Evolutionary conservation across 2,797 vertebrate genomes (phyloP), one percentile per base, ranked within the genome.

Genomic region (Labroides dimidiatus): DNA sequence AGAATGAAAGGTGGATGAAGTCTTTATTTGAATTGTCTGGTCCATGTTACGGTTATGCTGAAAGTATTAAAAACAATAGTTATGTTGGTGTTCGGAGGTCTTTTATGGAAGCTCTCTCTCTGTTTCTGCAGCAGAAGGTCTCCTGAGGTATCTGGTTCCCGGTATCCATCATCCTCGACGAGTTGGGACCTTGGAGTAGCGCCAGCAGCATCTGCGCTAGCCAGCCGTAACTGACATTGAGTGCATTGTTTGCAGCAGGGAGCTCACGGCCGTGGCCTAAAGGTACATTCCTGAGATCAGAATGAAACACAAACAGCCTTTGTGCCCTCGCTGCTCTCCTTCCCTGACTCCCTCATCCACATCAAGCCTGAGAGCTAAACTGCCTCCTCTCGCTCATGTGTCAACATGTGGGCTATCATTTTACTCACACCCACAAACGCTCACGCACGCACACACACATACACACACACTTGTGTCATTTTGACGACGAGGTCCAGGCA

Each of bases 261-360:
- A 90, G 86, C 87, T 93, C 85, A 82, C 84, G 90, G 90, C 88
- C 77, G 80, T 92, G 94, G 94, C 84, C 90, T 95, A 93, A 96
- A 98, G 95, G 96, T 97, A 94, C 94, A 96, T 96, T 96, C 95
- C 95, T 91, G 87, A 91, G 89, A 92, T 91, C 77, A 93, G 87
- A 91, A 91, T 81, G 91, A 95, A 94, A 97, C 95, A 96, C 94
- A 95, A 95, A 91, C 80, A 87, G 90, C 89, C 94, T 96, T 96
- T 98, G 95, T 96, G 87, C 91, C 87, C 81, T 83, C 56, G 50
- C 82, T 81, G 80, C 91, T 93, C 83, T 87, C 82, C 58, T 79
- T 78, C 82, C 74, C 75, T 43, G 82, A 84, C 86, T 93, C 91
- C 87, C 88, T 89, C 88, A 88, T 91, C 84, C 87, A 90, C 91